These are phyloP conservation scores for Perca schrenkii DNA, from an alignment of 2,113 vertebrate genomes.

Conservation along the genomic window DNA sequence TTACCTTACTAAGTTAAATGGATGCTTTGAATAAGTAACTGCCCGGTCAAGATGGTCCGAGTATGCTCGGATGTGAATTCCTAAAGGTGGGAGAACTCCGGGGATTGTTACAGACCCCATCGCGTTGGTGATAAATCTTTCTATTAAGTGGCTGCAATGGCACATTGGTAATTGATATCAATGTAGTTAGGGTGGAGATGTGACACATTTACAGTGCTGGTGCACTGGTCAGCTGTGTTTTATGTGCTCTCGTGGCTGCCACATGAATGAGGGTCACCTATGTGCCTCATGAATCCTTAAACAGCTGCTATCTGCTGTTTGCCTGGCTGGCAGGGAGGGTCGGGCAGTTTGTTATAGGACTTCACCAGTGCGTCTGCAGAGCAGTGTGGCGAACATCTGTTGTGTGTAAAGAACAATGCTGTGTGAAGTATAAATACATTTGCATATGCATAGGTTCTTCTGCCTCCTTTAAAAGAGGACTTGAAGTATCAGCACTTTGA, in stretches of 20 bases:
- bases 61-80: conserved; percentile 48
- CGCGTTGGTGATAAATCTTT: conserved; percentile 77
- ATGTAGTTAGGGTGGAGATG: conserved; percentile 77
- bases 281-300: conserved; percentile 86
- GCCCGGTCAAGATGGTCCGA: conserved; percentile 39
- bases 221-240: conserved; percentile 83
- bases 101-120: conserved; percentile 68
- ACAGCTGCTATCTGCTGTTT: conserved; percentile 77
- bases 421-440: conserved; percentile 68
- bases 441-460: conserved; percentile 66
- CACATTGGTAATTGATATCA: conserved; percentile 82
- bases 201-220: conserved; percentile 79
- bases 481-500: conserved; percentile 63
- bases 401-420: conserved; percentile 65
- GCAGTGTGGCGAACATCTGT: conserved; percentile 67
- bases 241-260: conserved; percentile 78
- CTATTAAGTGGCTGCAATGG: conserved; percentile 76
- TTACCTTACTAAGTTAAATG: conserved; percentile 64
- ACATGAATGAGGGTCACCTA: conserved; percentile 81
- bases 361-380: conserved; percentile 30
- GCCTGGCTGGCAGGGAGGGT: conserved; percentile 48
- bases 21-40: conserved; percentile 56
- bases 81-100: conserved; percentile 38
- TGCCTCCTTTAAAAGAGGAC: conserved; percentile 30
- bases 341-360: conserved; percentile 58